Evolutionary conservation across 2,888 invertebrate genomes (phyloP), one percentile per base, ranked within the genome.

Genomic region (Cancer borealis): DNA sequence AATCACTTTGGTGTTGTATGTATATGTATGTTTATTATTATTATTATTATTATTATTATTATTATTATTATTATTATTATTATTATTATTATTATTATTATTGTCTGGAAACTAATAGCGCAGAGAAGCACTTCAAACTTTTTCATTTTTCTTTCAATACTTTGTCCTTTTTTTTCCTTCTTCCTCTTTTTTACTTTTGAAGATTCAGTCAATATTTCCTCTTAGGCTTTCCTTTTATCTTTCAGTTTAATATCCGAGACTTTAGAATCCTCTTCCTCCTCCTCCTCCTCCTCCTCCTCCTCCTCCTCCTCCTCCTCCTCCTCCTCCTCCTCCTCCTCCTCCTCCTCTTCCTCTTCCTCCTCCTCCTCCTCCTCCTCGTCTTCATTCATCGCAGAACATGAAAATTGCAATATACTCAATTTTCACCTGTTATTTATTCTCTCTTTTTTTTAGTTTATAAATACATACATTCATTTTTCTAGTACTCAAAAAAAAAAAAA

Each of bases 181-280:
- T 87, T 47, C 39, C 45, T 88, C n/a, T 66, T 21, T 66, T 66
- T n/a, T n/a, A n/a, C 66, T n/a, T 66, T n/a, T n/a, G 6, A n/a
- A 66, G 66, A 66, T 66, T 66, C 66, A n/a, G 66, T 66, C 66
- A 66, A 66, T 66, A 66, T 66, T 66, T 66, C 66, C 66, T 66
- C n/a, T n/a, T 3, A n/a, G 66, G n/a, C n/a, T 66, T 66, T 66
- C 66, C 66, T 66, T 66, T 66, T 66, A 66, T 88, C 47, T 12
- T 66, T 66, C 39, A 88, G 45, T 88, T 88, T 88, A 88, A 46
- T 88, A 88, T 88, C 88, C n/a, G n/a, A 88, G 88, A 88, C 45
- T 88, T 45, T 21, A 88, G 47, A 47, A n/a, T 88, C 8, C 90
- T 90, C 90, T 26, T 49, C 26, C 90, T 39, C 39, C 39, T 39